Base-by-base conservation (phyloP, 2,888 invertebrate genomes). In the Saturnia japonica region DNA sequence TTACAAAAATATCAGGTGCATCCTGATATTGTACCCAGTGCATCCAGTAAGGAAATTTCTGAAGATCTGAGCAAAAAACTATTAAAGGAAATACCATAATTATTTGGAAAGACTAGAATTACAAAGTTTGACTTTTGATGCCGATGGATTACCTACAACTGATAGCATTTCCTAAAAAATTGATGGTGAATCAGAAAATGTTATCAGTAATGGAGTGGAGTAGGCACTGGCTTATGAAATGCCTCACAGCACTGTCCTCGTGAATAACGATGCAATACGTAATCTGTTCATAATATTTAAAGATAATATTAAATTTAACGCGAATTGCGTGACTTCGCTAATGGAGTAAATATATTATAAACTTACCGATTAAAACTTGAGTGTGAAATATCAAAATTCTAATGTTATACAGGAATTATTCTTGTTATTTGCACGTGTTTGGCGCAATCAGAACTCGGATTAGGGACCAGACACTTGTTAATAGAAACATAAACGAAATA, bases 261-360 rank as follows among this genome's bases (percentile, higher is more conserved):
- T 60, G 57, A 60, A 25, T 28, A 28, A 60, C 57, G 57, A 14
- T 28, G 25, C 57, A 60, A 60, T 60, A 60, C 57, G 57, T 60
- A 60, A 60, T 60, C 57, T 28, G 57, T 60, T 54, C 8, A 22
- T 54, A 54, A 22, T 54, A 54, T 54, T 60, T 60, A 60, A 60
- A 60, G 51, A 62, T 70, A 67, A 71, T 47, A 72, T 71, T 71
- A 67, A 71, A 71, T 68, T 70, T 66, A 54, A 72, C 69, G 34
- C 67, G 40, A 25, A 47, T 19, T 71, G 68, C 72, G 72, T 74
- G 74, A 73, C 73, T 73, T 43, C 16, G 54, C 66, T 73, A 72
- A 72, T 67, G 66, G 51, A 25, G 22, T 25, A 25, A 60, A 28
- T 45, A 42, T 34, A 62, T 42, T 67, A 67, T 62, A 67, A 60